Evolutionary conservation across 2,888 invertebrate species (phyloP).

Genomic region (Apamea monoglypha): DNA sequence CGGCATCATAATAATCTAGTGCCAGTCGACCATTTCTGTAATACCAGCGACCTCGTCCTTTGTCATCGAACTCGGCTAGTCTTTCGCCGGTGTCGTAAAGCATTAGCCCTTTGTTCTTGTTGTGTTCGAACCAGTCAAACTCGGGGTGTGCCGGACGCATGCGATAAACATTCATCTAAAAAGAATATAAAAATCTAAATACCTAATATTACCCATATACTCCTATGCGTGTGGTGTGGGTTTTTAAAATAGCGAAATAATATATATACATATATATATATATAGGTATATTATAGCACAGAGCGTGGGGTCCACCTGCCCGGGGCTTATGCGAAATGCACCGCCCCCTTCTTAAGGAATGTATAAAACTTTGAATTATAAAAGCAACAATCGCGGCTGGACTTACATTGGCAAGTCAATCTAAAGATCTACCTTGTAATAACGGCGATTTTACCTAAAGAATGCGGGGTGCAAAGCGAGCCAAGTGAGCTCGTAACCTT

Average conservation of each 20-base stretch:
- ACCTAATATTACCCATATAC: too few species aligned
- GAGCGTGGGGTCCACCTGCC: background rate
- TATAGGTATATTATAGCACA: too few species aligned
- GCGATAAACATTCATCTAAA: constrained; percentile 85
- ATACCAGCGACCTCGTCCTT: constrained; percentile 82
- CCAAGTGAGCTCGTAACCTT: too few species aligned
- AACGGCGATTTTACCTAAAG: too few species aligned
- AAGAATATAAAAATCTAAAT: background rate
- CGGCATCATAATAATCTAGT: constrained; percentile 84
- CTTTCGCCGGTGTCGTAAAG: constrained; percentile 82
- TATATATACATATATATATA: too few species aligned
- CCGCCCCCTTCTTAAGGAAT: too few species aligned
- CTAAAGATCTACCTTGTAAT: too few species aligned
- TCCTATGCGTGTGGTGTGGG: background rate
- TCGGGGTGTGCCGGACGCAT: constrained; percentile 87
- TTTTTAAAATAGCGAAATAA: background rate
- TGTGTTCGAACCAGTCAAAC: constrained; percentile 86
- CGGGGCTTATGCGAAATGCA: background rate
- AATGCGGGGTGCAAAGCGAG: too few species aligned
- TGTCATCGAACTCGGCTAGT: constrained; percentile 83
- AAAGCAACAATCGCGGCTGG: too few species aligned
- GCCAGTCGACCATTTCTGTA: constrained; percentile 84
- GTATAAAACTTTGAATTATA: too few species aligned
- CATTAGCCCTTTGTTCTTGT: constrained; percentile 81
- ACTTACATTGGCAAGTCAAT: too few species aligned